Base-by-base conservation (phyloP, 2,113 vertebrate species). In the Anser brachyrhynchus region DNA sequence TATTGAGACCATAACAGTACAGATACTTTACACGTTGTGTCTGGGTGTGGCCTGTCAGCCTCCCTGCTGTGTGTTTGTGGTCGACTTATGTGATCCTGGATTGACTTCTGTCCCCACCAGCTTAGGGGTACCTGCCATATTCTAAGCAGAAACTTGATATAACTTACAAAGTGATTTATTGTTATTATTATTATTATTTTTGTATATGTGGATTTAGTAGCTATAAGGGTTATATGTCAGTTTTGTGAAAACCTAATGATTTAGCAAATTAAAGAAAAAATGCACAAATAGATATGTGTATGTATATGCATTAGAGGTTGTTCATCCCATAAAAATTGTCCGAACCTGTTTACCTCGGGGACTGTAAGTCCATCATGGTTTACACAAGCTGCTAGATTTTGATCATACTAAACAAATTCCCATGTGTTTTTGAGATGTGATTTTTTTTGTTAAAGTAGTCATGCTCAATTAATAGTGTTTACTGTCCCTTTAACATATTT, bases 41-140 rank as follows among this genome's bases (percentile, higher is more conserved):
- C 41, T 64, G 3, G 26, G 2, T 19, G 46, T 67, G 61, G 26
- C 23, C 18, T 41, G 3, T 41, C 78, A 37, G 21, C 54, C 41
- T 79, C 39, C 7, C 43, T 70, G 43, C 17, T 0, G 0, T 4
- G 5, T 12, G 0, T 6, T 52, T 26, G 11, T 20, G 6, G 22
- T 88, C 75, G 41, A 21, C 7, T 71, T 37, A 10, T 0, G 0
- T n/a, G 26, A 13, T 39, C 39, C 67, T 61, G 44, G 39, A 52
- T 31, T 14, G 18, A n/a, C 5, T 8, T 22, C 25, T 33, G 6
- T 59, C 43, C 25, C 35, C 15, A 3, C 14, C 10, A 88, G 9
- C 15, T 39, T 61, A 8, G 13, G 15, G 6, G 3, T 69, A 7
- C 65, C 72, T 73, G 51, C 22, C 26, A 6, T 54, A 21, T 15